Evolutionary conservation across 2,888 invertebrate genomes (phyloP), one percentile per base, ranked within the genome.

Genomic region (Parelbella ahira): DNA sequence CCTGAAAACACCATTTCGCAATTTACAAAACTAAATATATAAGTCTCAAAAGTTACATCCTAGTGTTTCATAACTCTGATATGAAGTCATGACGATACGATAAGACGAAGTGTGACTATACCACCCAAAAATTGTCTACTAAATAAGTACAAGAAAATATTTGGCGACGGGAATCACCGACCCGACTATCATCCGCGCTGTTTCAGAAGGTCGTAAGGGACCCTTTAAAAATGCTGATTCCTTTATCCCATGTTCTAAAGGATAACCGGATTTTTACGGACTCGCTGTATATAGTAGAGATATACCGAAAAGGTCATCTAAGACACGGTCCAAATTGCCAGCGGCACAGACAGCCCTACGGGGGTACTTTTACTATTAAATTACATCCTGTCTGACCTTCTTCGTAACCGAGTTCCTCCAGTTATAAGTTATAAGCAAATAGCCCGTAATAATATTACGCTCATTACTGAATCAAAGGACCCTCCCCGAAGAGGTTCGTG

Each of bases 381-480:
- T 24, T 23, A 34, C 15, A 12, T 25, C 36, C 25, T 25, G 24
- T 34, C 34, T 13, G 13, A 9, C 33, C 9, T 34, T 0, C 24
- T n/a, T 10, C 33, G 21, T 23, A 23, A 37, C 37, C 37, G 10
- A 29, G 23, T 38, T 29, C 38, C 30, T 23, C 3, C 24, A n/a
- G n/a, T n/a, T 15, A 7, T 15, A 11, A 13, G 12, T 32, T 24
- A 39, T 39, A 39, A 19, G 11, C 38, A 39, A 34, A 34, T 24
- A 24, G 30, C 24, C 29, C 19, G 19, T 39, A 25, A 39, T 30
- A n/a, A 30, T 24, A 38, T 38, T 38, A 38, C 11, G 5, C 7
- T 15, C n/a, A n/a, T n/a, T n/a, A n/a, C n/a, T n/a, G 38, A 24
- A 38, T 38, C 38, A 38, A 38, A 38, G 30, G 38, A 24, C 18